phyloP scores from a whole-genome alignment of 2,888 invertebrate genomes.

The Caenorhabditis afra region DNA sequence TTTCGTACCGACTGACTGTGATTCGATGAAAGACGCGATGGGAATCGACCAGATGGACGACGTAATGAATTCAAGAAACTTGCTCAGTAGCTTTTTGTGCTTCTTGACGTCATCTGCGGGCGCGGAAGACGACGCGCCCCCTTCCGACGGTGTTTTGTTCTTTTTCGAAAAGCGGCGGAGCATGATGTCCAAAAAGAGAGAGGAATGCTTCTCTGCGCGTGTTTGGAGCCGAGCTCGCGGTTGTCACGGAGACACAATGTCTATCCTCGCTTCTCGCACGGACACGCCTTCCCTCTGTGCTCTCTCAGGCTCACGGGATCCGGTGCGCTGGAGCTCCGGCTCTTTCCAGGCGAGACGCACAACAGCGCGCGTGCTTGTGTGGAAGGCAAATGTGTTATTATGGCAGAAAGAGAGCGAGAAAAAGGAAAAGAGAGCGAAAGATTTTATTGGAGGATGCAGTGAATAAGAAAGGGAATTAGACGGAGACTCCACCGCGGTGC shows the following conservation, averaged over 20 bases:
- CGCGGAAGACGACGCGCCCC: background rate
- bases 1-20: conserved; percentile 72
- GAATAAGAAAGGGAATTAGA: conserved; percentile 5
- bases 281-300: conserved; percentile 24
- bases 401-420: background rate
- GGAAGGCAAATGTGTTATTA: conserved; percentile 11
- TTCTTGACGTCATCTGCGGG: conserved; percentile 10
- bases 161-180: conserved; percentile 55
- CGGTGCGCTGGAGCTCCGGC: background rate
- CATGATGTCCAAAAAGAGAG: conserved; percentile 23
- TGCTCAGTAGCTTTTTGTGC: conserved; percentile 58
- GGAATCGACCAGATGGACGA: conserved; percentile 78
- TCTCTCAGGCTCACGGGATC: conserved; percentile 6
- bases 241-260: conserved; percentile 58
- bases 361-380: background rate
- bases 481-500: conserved; percentile 28
- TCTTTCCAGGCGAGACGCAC: conserved; percentile 3
- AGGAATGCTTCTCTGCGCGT: too few species aligned
- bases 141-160: conserved; percentile 7
- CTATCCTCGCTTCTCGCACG: conserved; percentile 10
- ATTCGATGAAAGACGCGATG: conserved; percentile 75
- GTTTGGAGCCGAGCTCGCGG: conserved; percentile 10
- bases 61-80: conserved; percentile 76
- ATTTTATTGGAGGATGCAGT: background rate
- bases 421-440: background rate